A percentile compares a stretch with the other conserved stretches of the same genome.
These are phyloP conservation scores for Cyprinodon tularosa DNA, from an alignment of 2,113 vertebrate species.

Conservation along the genomic window DNA sequence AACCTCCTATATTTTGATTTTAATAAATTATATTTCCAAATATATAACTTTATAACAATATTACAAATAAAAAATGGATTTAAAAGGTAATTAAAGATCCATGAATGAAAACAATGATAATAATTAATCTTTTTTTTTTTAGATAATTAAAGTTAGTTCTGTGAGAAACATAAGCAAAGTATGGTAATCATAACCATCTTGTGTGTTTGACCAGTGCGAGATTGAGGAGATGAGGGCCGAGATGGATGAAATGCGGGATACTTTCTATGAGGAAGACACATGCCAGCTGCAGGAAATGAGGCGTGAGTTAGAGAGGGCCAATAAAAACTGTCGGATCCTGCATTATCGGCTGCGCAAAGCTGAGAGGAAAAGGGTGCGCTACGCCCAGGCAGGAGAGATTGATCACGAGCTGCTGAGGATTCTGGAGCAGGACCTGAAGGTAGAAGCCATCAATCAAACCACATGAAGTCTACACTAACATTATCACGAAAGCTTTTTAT, in stretches of 20 bases:
- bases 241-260: conserved; percentile 99
- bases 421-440: conserved; percentile 98
- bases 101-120: background rate
- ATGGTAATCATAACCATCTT: background rate
- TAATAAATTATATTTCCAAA: too few relatives aligned
- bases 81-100: background rate
- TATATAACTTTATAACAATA: too few relatives aligned
- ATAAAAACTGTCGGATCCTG: conserved; percentile 98
- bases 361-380: conserved; percentile 91
- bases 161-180: background rate
- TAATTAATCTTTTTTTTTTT: background rate
- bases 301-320: conserved; percentile 94
- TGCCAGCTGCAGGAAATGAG: conserved; percentile 98
- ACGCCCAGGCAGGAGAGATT: conserved; percentile 91
- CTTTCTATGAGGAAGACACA: conserved; percentile 96
- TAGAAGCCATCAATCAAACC: conserved; percentile 40
- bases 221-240: conserved; percentile 96
- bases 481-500: background rate
- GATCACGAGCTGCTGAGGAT: conserved; percentile 93
- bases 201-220: conserved; percentile 80
- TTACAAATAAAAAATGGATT: background rate
- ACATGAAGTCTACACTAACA: background rate
- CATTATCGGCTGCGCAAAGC: conserved; percentile 98
- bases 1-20: too few relatives aligned
- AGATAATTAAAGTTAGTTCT: background rate